phyloP scores from a whole-genome alignment of 2,113 vertebrate species.

The Phaethon lepturus region DNA sequence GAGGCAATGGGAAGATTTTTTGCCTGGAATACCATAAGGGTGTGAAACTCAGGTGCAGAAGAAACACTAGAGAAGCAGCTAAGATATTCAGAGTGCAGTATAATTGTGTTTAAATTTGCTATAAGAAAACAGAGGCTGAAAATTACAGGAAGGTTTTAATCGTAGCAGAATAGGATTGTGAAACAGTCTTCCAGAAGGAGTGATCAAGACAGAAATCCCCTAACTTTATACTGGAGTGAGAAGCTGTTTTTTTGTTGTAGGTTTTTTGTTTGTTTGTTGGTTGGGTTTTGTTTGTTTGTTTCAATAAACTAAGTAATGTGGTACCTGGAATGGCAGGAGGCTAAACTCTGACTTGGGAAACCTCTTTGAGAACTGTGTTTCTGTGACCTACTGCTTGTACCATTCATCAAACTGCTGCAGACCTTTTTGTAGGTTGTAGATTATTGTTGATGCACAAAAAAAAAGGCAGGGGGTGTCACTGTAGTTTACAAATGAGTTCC shows the following conservation, averaged over 20 bases:
- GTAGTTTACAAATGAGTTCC: neutral
- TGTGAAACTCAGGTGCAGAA: neutral
- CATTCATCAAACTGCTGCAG: neutral
- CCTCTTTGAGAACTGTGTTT: neutral
- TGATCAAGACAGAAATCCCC: neutral
- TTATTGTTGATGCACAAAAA: neutral
- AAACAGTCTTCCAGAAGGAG: neutral
- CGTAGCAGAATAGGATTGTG: neutral
- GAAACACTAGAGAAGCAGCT: neutral
- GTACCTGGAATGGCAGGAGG: neutral
- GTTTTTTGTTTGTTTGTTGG: neutral
- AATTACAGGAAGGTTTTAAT: neutral
- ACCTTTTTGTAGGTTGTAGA: neutral
- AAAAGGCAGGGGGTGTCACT: neutral
- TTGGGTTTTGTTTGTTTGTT: neutral
- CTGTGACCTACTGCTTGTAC: neutral
- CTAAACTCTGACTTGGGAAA: neutral
- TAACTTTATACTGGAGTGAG: neutral
- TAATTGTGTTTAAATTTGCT: neutral
- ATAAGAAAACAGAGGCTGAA: neutral
- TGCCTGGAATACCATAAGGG: neutral
- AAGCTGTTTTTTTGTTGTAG: neutral
- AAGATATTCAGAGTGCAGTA: neutral
- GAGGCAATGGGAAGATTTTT: neutral
- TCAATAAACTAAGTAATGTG: neutral